Evolutionary conservation across 2,888 invertebrate species (phyloP), one percentile per base, ranked within the genome.

Genomic region (Ectemnius continuus): DNA sequence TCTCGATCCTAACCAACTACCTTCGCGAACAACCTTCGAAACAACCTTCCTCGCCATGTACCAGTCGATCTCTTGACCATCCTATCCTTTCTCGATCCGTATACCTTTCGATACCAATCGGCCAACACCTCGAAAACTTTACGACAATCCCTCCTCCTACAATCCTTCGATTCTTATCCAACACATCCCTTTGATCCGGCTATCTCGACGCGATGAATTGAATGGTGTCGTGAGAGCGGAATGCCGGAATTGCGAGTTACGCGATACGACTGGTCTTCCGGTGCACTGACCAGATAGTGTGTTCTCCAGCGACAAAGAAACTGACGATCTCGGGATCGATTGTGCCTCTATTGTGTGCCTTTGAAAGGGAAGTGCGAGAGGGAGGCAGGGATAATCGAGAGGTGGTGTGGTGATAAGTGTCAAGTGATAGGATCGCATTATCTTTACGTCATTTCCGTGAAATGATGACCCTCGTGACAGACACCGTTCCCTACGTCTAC

Each of bases 391-490:
- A 36, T 36, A 36, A 36, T 36, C 36, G 36, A 36, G 11, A 11
- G 8, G 8, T 36, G 8, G 8, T 36, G 52, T 52, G 52, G n/a
- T 52, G n/a, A 16, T 13, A 16, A 52, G 52, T 52, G 52, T 36
- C 8, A 6, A 52, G 52, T 52, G 52, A 52, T n/a, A n/a, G 52
- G 14, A 26, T 47, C 59, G 36, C 36, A 11, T 4, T 52, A 11
- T 61, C 11, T 26, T 20, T 11, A 6, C 11, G 28, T 5, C n/a
- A 6, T 18, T 18, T 18, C 14, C 66, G 82, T 82, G 88, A 88
- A 86, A 91, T 88, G 89, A 89, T 90, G 90, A 90, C 88, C 86
- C 88, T 90, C 78, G 88, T 90, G 88, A 91, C 90, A 81, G 91
- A 88, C 82, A 84, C 87, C 67, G 88, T 88, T 81, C 88, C 89